Evolutionary conservation across 1,140 invertebrate genomes (phyloP).

Genomic region (Brachionus rubens): DNA sequence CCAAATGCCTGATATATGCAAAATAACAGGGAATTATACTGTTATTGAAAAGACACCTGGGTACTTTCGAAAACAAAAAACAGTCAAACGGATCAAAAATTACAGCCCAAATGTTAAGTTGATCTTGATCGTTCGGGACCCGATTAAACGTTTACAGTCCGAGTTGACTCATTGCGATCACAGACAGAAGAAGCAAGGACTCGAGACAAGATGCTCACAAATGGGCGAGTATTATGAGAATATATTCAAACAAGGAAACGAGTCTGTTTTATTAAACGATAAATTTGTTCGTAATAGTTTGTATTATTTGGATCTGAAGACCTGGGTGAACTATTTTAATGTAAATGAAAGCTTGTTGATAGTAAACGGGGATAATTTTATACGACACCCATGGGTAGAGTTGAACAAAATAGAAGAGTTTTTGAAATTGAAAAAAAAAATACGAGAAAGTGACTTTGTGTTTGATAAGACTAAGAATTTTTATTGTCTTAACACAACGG

Average conservation of each 20-base stretch:
- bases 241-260: neutral
- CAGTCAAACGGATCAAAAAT: constrained; percentile 73
- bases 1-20: constrained; percentile 38
- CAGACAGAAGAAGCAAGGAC: constrained; percentile 9
- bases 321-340: constrained; percentile 22
- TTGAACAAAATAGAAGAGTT: constrained; percentile 17
- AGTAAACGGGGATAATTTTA: constrained; percentile 30
- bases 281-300: constrained; percentile 39
- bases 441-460: neutral
- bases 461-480: constrained; percentile 17
- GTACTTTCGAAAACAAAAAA: constrained; percentile 64
- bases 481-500: constrained; percentile 19
- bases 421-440: neutral
- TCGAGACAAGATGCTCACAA: neutral
- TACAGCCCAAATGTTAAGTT: constrained; percentile 82
- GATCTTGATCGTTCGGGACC: constrained; percentile 83
- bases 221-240: neutral
- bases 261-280: neutral
- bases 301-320: constrained; percentile 16
- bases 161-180: constrained; percentile 74
- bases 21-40: neutral
- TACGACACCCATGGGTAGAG: constrained; percentile 36
- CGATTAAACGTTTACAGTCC: constrained; percentile 85
- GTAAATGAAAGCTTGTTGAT: neutral
- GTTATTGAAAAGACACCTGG: constrained; percentile 41